A percentile compares a stretch with the other conserved stretches of the same genome.
Evolutionary conservation across 2,888 invertebrate species (phyloP).

Genomic region (Drosophila planitibia): DNA sequence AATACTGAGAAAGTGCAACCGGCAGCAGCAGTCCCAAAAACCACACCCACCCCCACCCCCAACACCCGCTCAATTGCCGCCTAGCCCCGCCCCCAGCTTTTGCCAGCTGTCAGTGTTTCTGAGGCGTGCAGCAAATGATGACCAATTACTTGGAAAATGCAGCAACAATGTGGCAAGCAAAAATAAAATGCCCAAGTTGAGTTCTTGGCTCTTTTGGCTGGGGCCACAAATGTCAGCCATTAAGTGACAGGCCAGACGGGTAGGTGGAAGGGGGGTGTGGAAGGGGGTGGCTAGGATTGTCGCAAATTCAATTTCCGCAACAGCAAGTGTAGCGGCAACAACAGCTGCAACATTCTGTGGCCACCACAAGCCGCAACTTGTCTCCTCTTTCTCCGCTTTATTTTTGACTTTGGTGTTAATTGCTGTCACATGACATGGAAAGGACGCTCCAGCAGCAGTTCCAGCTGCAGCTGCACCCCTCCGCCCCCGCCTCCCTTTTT

Average conservation of each 20-base stretch:
- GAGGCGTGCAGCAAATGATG: slow-evolving; percentile 58
- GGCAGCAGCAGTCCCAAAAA: too few relatives aligned
- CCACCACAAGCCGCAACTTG: slow-evolving; percentile 36
- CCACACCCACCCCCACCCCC: neutral
- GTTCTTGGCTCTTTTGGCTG: slow-evolving; percentile 11
- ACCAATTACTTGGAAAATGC: slow-evolving; percentile 79
- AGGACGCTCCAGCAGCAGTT: slow-evolving; percentile 55
- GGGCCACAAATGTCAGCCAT: slow-evolving; percentile 55
- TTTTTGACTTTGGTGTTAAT: slow-evolving; percentile 74
- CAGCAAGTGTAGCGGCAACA: slow-evolving; percentile 48
- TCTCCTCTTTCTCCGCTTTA: neutral
- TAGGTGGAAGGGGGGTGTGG: neutral
- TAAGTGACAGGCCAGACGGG: slow-evolving; percentile 39
- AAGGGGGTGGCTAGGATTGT: slow-evolving; percentile 28
- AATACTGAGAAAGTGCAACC: slow-evolving; percentile 44
- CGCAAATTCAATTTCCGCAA: slow-evolving; percentile 75
- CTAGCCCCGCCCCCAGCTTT: neutral
- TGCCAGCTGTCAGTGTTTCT: slow-evolving; percentile 54
- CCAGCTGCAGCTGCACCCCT: neutral
- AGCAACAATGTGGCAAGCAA: slow-evolving; percentile 73
- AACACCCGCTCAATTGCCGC: too few relatives aligned
- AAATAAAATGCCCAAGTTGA: slow-evolving; percentile 37
- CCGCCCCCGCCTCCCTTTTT: neutral
- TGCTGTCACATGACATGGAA: slow-evolving; percentile 72
- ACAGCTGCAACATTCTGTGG: slow-evolving; percentile 28